Percentiles rank a stretch among this genome's conserved stretches.
phyloP scores from a whole-genome alignment of 2,113 vertebrate species.

The Eptesicus fuscus region DNA sequence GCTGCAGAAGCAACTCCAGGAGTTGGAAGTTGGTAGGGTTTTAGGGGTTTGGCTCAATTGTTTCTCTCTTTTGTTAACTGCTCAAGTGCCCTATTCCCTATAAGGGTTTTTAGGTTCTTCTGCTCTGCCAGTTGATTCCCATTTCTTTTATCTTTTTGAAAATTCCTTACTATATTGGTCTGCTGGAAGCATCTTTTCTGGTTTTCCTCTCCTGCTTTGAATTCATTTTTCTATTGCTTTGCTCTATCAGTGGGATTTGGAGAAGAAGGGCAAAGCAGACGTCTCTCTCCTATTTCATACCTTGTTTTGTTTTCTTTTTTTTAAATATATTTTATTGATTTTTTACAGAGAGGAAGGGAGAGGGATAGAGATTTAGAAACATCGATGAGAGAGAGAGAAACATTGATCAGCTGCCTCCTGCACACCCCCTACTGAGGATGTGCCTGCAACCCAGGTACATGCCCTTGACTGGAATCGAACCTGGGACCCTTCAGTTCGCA shows the following conservation, averaged over 20 bases:
- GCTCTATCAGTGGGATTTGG: not conserved
- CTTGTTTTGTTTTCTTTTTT: not conserved
- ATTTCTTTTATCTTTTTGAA: not conserved
- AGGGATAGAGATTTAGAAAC: too few species aligned
- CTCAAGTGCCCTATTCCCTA: not conserved
- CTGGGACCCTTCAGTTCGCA: too few species aligned
- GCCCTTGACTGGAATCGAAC: too few species aligned
- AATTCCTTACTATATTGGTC: not conserved
- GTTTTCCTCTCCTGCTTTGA: not conserved
- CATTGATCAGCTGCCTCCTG: too few species aligned
- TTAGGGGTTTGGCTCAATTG: not conserved
- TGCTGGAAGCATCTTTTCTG: not conserved
- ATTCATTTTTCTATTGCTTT: not conserved
- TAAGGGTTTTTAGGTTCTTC: not conserved
- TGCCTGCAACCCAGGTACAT: too few species aligned
- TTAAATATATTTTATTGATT: too few species aligned
- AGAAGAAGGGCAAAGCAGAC: constrained; percentile 10
- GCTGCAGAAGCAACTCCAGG: not conserved
- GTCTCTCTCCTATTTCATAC: not conserved
- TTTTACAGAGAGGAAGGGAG: too few species aligned
- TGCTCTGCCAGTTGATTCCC: not conserved
- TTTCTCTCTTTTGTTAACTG: not conserved
- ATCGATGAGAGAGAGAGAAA: too few species aligned
- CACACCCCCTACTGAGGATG: too few species aligned
- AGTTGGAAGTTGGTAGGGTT: not conserved